phyloP scores from a whole-genome alignment of 2,797 vertebrate species.

The Babyrousa celebensis region DNA sequence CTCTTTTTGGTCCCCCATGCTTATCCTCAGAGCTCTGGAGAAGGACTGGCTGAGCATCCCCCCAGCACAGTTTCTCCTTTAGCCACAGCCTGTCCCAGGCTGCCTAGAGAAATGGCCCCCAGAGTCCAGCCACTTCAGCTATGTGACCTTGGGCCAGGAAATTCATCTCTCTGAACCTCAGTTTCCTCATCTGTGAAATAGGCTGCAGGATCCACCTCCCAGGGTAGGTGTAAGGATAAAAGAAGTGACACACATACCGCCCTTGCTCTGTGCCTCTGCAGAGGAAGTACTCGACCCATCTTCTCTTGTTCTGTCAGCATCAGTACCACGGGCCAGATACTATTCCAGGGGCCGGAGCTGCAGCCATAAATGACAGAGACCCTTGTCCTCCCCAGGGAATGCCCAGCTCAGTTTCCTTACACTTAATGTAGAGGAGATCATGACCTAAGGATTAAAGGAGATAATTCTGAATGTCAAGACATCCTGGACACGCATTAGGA shows the following conservation, averaged over 20 bases:
- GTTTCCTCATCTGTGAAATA: not conserved
- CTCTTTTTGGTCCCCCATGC: not conserved
- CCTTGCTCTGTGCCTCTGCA: not conserved
- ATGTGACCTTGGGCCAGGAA: not conserved
- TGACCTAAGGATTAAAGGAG: not conserved
- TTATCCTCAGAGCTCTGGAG: not conserved
- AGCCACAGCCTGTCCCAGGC: not conserved
- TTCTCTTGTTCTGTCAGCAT: not conserved
- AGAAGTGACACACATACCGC: no score
- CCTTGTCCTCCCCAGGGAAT: not conserved
- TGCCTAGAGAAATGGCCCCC: not conserved
- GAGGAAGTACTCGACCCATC: not conserved
- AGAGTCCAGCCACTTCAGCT: not conserved
- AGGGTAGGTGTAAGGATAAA: not conserved
- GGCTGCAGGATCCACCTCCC: not conserved
- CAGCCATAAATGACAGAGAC: not conserved
- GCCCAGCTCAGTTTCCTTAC: not conserved
- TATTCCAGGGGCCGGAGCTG: not conserved
- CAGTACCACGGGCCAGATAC: fast-evolving
- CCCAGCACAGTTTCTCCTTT: not conserved
- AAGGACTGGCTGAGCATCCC: not conserved
- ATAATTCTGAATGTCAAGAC: not conserved
- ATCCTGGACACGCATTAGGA: not conserved
- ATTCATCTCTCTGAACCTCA: not conserved
- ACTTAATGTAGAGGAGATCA: not conserved